Base-by-base conservation (phyloP, 2,113 vertebrate species). In the Lagopus muta region DNA sequence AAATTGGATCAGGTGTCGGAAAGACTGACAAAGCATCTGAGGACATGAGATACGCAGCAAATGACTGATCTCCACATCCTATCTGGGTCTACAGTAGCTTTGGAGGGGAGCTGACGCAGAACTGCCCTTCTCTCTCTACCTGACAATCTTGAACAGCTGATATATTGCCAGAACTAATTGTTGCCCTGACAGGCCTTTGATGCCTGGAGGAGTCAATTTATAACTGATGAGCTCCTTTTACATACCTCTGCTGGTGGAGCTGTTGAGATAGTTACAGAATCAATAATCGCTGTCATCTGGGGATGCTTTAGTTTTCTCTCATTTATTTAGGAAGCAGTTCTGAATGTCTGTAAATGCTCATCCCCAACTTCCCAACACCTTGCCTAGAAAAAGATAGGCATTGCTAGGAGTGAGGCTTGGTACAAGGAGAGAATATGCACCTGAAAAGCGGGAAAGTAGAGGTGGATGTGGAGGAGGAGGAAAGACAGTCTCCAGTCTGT, bases 91-190 rank as follows among this genome's bases (percentile, higher is more conserved):
- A 34, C 42, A 64, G 70, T 27, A 57, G 4, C 87, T 91, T 94
- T 93, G 91, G 81, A 90, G 22, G 48, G 34, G 70, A 82, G 72
- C 36, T 94, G 76, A 90, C 85, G 88, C 82, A 96, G 94, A 97
- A 91, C 85, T 90, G 52, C 85, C 71, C 48, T 94, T 86, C 87
- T 93, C 92, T 89, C 52, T 70, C 75, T 17, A 40, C 72, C 81
- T 87, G 94, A 97, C 89, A 96, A 83, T 65, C 84, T 88, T 42
- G 60, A 92, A 96, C 62, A 89, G 65, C 82, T 91, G 89, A 96
- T 79, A 48, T 83, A 92, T 95, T 86, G 89, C 82, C 70, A 77
- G 74, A 93, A 95, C 73, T 85, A 92, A 89, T 50, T 88, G 81
- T n/a, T n/a, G 11, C 60, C 74, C 32, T 74, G 80, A 86, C 76